Evolutionary conservation across 2,113 vertebrate genomes (phyloP).

Genomic region (Saguinus imperator): DNA sequence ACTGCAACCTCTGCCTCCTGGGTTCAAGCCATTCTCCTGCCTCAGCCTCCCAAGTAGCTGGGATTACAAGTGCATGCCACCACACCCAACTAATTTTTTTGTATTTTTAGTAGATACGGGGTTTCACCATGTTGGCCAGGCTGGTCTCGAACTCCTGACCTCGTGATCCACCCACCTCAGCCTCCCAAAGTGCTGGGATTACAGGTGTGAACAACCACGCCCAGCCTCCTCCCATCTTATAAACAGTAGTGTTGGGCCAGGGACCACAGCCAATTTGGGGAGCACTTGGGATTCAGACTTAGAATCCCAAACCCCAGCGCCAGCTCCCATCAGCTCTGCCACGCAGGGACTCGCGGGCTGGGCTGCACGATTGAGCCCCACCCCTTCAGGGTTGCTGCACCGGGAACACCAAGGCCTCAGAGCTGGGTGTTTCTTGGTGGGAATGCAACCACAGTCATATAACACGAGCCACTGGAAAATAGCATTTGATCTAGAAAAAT

Average conservation of each 20-base stretch:
- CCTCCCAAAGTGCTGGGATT: too few relatives aligned
- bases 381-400: background rate
- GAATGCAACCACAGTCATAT: background rate
- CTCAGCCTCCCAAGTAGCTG: too few relatives aligned
- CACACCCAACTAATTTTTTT: too few relatives aligned
- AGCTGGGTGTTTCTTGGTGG: background rate
- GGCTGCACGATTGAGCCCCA: background rate
- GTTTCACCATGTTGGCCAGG: too few relatives aligned
- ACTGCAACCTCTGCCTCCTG: too few relatives aligned
- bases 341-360: fast-evolving
- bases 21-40: too few relatives aligned
- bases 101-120: too few relatives aligned
- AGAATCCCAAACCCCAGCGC: background rate
- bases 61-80: too few relatives aligned
- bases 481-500: background rate
- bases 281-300: background rate
- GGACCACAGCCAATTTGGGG: background rate
- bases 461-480: background rate
- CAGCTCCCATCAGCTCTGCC: fast-evolving
- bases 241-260: fast-evolving
- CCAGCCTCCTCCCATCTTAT: background rate
- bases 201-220: fast-evolving
- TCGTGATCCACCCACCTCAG: fast-evolving
- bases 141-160: too few relatives aligned
- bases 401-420: fast-evolving